Conservation (phyloP, 2,113 vertebrate species). For the Prionailurus viverrinus region DNA sequence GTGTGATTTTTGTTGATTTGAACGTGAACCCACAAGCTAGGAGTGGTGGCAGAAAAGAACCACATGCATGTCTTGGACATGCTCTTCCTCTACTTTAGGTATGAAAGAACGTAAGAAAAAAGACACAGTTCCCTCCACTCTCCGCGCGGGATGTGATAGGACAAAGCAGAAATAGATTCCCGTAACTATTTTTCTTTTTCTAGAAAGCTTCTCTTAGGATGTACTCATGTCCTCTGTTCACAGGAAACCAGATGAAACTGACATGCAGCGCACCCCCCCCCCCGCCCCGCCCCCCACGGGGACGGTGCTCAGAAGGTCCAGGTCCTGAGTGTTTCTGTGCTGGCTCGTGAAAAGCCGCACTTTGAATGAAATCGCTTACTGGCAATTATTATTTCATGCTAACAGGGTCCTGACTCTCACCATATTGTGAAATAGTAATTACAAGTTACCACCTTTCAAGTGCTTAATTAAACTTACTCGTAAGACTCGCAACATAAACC, state of each 20-base stretch:
- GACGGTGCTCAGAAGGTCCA: fast-evolving
- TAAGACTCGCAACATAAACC: neutral
- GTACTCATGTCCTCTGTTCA: fast-evolving
- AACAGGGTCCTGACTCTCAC: neutral
- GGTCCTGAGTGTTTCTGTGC: neutral
- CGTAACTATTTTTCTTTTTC: neutral
- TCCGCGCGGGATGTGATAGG: neutral
- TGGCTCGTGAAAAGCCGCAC: neutral
- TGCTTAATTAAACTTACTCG: neutral
- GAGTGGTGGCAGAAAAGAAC: neutral
- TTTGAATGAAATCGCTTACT: neutral
- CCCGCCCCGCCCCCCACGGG: fast-evolving
- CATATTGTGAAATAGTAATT: neutral
- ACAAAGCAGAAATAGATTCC: neutral
- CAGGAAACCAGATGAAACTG: neutral
- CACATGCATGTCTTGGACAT: fast-evolving
- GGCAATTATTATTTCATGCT: neutral
- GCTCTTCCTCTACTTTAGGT: neutral
- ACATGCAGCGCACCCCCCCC: no score
- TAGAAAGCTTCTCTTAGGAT: neutral
- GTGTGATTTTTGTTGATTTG: neutral
- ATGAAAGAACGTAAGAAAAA: neutral
- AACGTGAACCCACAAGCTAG: fast-evolving
- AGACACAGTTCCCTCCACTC: fast-evolving
- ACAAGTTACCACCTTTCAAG: neutral